Conservation (phyloP, 2,888 invertebrate species). For the Luperina testacea region DNA sequence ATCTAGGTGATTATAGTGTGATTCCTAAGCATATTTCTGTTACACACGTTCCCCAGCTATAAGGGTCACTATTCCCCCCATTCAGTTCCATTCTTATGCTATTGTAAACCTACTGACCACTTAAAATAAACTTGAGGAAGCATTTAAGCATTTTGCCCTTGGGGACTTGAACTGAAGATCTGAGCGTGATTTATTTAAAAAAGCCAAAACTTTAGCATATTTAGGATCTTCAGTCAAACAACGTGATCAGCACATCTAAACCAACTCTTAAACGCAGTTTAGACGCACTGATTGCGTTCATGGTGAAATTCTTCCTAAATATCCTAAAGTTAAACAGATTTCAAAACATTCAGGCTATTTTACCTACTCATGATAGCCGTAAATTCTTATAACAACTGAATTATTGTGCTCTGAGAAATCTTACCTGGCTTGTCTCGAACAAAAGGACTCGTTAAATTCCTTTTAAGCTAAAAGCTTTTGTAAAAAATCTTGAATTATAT, state of each 20-base stretch:
- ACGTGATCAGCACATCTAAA: not conserved
- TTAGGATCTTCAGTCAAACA: not conserved
- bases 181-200: not conserved
- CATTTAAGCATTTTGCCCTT: not conserved
- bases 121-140: not conserved
- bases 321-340: not conserved
- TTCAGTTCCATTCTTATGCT: not conserved
- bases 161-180: not conserved
- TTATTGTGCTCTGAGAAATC: not conserved
- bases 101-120: not conserved
- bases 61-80: not conserved
- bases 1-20: not conserved
- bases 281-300: not conserved
- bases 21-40: not conserved
- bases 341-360: not conserved
- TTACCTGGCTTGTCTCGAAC: not conserved
- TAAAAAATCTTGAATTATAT: not conserved
- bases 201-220: not conserved
- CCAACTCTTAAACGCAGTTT: not conserved
- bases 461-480: conserved; percentile 21
- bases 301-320: not conserved
- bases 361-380: too few relatives aligned
- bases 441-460: conserved; percentile 4
- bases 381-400: not conserved
- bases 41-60: not conserved